phyloP scores from a whole-genome alignment of 2,113 vertebrate species.

The Platanista minor region DNA sequence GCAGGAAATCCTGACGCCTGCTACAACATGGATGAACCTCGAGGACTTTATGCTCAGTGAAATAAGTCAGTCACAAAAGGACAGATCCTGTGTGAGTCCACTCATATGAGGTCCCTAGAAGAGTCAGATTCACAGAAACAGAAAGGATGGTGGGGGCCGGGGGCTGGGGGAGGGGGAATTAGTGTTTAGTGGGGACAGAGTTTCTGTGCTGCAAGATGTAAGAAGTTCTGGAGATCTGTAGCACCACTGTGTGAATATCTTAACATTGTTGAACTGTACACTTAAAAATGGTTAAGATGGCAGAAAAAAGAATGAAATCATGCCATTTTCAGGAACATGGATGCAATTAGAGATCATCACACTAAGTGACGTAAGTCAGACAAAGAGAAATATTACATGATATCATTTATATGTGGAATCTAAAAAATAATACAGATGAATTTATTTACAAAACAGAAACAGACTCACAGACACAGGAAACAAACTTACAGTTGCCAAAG shows the following conservation, averaged over 20 bases:
- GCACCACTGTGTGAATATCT: fast-evolving
- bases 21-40: background rate
- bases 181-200: background rate
- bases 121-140: background rate
- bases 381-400: background rate
- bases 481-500: background rate
- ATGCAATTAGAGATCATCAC: background rate
- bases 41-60: background rate
- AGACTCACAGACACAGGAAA: background rate
- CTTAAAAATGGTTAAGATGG: background rate
- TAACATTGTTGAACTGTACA: too few relatives aligned
- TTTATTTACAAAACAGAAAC: background rate
- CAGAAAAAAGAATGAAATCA: background rate
- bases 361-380: background rate
- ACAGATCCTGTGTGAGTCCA: background rate
- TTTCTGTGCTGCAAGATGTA: background rate
- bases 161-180: background rate
- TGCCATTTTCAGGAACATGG: too few relatives aligned
- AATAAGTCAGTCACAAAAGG: background rate
- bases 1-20: background rate
- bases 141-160: background rate
- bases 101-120: too few relatives aligned
- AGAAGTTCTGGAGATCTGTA: too few relatives aligned
- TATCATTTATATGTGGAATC: background rate
- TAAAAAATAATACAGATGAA: too few relatives aligned